These are phyloP conservation scores for Petrocephalus zakoni DNA, from an alignment of 2,113 vertebrate genomes.

Conservation along the genomic window DNA sequence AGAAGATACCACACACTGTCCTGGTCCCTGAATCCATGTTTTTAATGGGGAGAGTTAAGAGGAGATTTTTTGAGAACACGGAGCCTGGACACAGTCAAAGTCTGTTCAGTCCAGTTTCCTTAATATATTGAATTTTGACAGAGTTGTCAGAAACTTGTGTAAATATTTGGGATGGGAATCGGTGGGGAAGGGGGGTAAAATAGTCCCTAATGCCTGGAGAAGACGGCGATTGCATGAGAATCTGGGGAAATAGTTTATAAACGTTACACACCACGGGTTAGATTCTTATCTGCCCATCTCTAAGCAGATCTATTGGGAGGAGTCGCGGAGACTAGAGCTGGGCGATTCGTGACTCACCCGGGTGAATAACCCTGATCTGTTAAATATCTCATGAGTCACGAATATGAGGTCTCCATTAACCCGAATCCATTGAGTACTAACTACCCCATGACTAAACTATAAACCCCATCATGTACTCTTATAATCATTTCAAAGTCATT, in stretches of 20 bases:
- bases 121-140: neutral
- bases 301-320: neutral
- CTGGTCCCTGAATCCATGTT: neutral
- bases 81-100: neutral
- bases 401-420: no score
- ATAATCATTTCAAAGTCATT: no score
- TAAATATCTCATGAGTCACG: no score
- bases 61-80: neutral
- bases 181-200: neutral
- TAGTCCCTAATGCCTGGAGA: neutral
- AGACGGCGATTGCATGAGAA: neutral
- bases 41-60: neutral
- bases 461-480: no score
- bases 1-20: neutral
- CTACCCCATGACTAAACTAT: no score
- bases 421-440: no score
- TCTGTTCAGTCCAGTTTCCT: neutral
- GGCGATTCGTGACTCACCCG: no score
- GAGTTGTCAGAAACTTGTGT: neutral
- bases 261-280: neutral
- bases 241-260: neutral
- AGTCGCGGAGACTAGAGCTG: neutral
- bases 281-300: neutral
- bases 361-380: no score
- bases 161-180: neutral